Evolutionary conservation across 2,113 vertebrate genomes (phyloP).

Genomic region (Catagonus wagneri): DNA sequence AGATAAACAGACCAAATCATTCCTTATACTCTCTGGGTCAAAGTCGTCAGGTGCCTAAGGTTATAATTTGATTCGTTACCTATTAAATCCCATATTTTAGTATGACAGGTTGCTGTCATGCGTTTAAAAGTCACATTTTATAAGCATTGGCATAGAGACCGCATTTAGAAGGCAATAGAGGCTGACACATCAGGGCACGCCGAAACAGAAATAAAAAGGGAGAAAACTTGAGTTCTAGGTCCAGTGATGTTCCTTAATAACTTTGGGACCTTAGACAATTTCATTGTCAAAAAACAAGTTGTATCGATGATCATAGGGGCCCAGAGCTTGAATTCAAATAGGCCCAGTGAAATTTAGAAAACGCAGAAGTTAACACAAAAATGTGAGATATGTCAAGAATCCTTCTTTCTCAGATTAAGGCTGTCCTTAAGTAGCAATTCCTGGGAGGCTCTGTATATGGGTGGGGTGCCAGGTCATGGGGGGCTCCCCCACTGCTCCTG

Average conservation of each 20-base stretch:
- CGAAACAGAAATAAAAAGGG: neutral
- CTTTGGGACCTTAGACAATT: neutral
- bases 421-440: neutral
- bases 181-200: neutral
- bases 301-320: neutral
- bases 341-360: neutral
- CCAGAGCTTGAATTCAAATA: neutral
- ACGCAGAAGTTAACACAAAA: neutral
- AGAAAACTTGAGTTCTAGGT: neutral
- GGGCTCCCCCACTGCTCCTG: accelerated
- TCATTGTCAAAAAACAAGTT: neutral
- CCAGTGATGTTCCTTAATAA: neutral
- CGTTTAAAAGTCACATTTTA: neutral
- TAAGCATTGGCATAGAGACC: neutral
- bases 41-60: neutral
- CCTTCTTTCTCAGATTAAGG: neutral
- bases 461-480: neutral
- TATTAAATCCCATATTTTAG: conserved; percentile 37
- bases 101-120: neutral
- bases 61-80: neutral
- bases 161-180: neutral
- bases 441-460: neutral
- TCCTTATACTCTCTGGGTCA: neutral
- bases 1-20: neutral
- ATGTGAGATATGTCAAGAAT: neutral